Base-by-base conservation (phyloP, 2,888 invertebrate species). In the Crematogaster levior region DNA sequence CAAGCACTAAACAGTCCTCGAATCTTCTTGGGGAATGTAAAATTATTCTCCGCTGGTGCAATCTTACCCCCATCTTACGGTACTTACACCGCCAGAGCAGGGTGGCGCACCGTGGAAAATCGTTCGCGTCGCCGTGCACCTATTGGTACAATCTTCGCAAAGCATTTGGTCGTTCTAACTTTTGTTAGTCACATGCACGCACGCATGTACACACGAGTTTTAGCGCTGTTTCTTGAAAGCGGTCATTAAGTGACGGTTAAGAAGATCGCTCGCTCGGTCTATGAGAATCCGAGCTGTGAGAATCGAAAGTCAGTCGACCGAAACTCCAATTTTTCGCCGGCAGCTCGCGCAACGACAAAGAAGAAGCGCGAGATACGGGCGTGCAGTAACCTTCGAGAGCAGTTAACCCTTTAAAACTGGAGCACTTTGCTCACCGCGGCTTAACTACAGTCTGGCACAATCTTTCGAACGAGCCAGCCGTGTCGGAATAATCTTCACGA, bases 181-280 rank as follows among this genome's bases (percentile, higher is more conserved):
- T n/a, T n/a, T 58, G 61, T 58, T 61, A 74, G 61, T 61, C 30
- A 30, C 77, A 15, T 37, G 51, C 61, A 27, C 46, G 56, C 48
- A 24, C 46, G 46, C 21, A 77, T 27, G 66, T 34, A 40, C 63
- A 40, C 37, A 27, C 56, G 27, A 12, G 56, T 43, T 56, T 77
- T 79, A 68, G 65, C 70, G 34, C 34, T n/a, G 46, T 43, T 68
- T 63, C 75, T 48, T 34, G 81, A 65, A 74, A 81, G 72, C 82
- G 83, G 85, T 82, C 63, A 66, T 75, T 73, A 77, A 85, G 70
- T 80, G 74, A 58, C 48, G 82, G 68, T 80, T 73, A 82, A 77
- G 46, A 37, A 68, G 70, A 77, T 70, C 70, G 79, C 56, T 53
- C 81, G 56, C 6, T 27, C 61, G 48, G 43, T 65, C 53, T 85